Percentiles rank a stretch among this genome's conserved stretches.
Evolutionary conservation across 2,888 invertebrate species (phyloP).

Genomic region (Tuberolachnus salignus): DNA sequence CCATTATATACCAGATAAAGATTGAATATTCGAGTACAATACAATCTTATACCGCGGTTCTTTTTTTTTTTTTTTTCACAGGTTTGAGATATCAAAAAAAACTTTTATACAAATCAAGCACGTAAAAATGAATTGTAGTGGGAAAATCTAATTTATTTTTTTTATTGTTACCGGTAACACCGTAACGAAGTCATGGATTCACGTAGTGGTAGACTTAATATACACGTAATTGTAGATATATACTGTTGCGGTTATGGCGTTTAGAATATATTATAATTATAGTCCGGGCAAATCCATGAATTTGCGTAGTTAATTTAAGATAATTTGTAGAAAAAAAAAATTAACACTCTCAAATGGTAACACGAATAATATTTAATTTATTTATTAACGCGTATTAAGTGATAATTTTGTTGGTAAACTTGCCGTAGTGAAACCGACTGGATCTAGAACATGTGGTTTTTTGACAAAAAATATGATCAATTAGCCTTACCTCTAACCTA

Average conservation of each 20-base stretch:
- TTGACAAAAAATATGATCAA: no score
- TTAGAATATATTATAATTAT: neutral
- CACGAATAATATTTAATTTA: no score
- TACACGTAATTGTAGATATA: neutral
- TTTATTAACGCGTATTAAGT: no score
- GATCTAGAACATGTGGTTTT: no score
- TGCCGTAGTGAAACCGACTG: no score
- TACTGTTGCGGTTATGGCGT: neutral
- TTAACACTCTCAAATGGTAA: no score
- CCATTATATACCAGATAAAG: slow-evolving; percentile 17
- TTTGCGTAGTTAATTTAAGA: no score
- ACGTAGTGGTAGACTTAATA: neutral
- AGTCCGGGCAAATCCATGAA: no score
- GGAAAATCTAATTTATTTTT: no score
- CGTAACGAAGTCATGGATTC: neutral
- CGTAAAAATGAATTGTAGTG: neutral
- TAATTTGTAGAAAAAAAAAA: no score
- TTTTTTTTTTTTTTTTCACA: slow-evolving; percentile 6
- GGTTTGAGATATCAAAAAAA: neutral
- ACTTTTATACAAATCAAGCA: neutral
- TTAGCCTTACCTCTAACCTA: no score
- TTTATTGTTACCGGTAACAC: neutral
- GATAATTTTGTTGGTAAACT: no score
- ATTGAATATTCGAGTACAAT: slow-evolving; percentile 3
- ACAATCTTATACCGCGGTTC: neutral